Base-by-base conservation (phyloP, 1,140 invertebrate genomes). In the Danaus plexippus region DNA sequence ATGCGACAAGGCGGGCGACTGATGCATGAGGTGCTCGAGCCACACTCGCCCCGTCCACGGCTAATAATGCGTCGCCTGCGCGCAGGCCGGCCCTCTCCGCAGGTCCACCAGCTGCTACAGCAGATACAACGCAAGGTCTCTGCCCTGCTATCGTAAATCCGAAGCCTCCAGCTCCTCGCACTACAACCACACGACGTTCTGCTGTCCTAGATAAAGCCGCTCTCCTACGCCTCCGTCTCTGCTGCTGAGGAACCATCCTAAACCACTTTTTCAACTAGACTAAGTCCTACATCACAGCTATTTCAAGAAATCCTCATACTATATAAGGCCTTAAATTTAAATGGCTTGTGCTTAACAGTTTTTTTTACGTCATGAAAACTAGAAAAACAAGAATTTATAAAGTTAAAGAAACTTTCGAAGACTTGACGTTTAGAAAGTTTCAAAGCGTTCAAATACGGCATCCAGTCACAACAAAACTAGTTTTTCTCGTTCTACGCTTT, bases 11-110 rank as follows among this genome's bases (percentile, higher is more conserved):
- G 59, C 93, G 89, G 1, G 97, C 97, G 3, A 98, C 96, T 54
- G 97, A 95, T 72, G 98, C 96, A 75, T 98, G 97, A 0, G 94
- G 92, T 53, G 94, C 90, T 84, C 96, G 93, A 9, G 94, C 94
- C 1, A 98, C 96, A 78, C 94, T 95, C 13, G 93, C 89, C 1
- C 94, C 94, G 85, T 98, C 97, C 0, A 98, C 97, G 9, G 95
- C 94, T 9, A 98, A 92, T 9, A 98, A 87, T 71, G 96, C 96
- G 80, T 98, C 96, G 0, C 97, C 97, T 43, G 95, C 93, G 46
- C 95, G 90, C 10, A 99, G 87, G 3, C 96, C 96, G 12, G 95
- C 95, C 56, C 83, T 58, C 52, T 87, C 85, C 71, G 63, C 95
- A 9, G 81, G 80, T 7, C 83, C 83, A 1, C 77, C 75, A 0